A percentile compares a stretch with the other conserved stretches of the same genome.
phyloP scores from a whole-genome alignment of 2,113 vertebrate species.

The Sturnus vulgaris region DNA sequence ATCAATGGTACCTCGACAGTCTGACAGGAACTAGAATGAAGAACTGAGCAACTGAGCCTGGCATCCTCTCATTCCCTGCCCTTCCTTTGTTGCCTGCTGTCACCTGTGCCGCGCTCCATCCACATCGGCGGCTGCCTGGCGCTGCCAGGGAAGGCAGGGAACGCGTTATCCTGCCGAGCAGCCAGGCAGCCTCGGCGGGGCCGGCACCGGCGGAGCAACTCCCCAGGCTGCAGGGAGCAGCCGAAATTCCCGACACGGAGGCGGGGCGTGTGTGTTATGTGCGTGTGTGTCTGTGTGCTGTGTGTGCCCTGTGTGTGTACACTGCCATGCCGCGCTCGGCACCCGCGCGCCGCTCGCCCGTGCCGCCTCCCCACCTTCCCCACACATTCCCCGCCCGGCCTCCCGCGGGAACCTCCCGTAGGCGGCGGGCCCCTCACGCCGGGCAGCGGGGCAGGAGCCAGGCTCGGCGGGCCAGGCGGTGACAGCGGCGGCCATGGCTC shows the following conservation, averaged over 20 bases:
- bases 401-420: neutral
- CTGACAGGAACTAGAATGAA: neutral
- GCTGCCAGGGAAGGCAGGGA: neutral
- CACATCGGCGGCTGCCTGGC: neutral
- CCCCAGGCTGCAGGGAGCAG: neutral
- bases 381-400: neutral
- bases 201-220: neutral
- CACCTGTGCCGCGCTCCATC: conserved; percentile 7
- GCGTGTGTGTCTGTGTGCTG: neutral
- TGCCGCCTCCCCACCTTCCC: neutral
- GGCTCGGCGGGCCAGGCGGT: neutral
- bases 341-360: neutral
- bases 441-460: neutral
- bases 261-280: neutral
- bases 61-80: neutral
- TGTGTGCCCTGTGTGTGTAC: neutral
- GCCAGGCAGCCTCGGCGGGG: neutral
- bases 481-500: conserved; percentile 57
- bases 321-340: neutral
- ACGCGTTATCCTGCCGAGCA: neutral
- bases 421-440: neutral
- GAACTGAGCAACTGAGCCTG: neutral
- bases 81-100: conserved; percentile 46
- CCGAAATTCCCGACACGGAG: conserved; percentile 8
- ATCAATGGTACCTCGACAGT: neutral